Evolutionary conservation across 2,888 invertebrate genomes (phyloP).

Genomic region (Lasius platythorax): DNA sequence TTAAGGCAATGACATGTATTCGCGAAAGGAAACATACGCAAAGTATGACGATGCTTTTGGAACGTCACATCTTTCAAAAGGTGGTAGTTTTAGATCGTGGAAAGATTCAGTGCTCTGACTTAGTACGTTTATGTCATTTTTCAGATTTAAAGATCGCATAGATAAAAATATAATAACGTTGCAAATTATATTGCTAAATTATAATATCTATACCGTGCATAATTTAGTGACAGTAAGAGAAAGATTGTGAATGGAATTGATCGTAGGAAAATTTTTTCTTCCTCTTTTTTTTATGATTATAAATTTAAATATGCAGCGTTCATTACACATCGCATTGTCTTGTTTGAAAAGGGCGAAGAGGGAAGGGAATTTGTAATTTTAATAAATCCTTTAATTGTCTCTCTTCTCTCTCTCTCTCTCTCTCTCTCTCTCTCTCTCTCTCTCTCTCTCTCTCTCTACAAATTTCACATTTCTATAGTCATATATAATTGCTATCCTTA

Average conservation of each 20-base stretch:
- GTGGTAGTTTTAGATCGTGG: background rate
- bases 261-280: constrained; percentile 27
- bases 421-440: background rate
- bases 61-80: background rate
- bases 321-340: constrained; percentile 21
- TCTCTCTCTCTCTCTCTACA: constrained; percentile 11
- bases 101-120: constrained; percentile 1
- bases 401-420: background rate
- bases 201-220: background rate
- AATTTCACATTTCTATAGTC: constrained; percentile 32
- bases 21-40: constrained; percentile 9
- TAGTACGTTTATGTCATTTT: background rate
- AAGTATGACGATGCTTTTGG: background rate
- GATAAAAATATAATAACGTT: background rate
- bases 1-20: constrained; percentile 45
- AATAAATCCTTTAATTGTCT: constrained; percentile 29
- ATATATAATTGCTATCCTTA: constrained; percentile 24
- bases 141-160: background rate
- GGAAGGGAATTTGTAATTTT: constrained; percentile 25
- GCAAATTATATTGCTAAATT: background rate
- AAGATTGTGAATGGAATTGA: constrained; percentile 5
- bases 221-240: constrained; percentile 1
- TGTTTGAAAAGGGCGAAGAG: constrained; percentile 26
- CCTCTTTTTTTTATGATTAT: constrained; percentile 17
- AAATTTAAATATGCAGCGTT: constrained; percentile 19